Percentiles rank a stretch among this genome's conserved stretches.
These are phyloP conservation scores for Thalassaphorura encarpata DNA, from an alignment of 1,140 invertebrate species.

Conservation along the genomic window DNA sequence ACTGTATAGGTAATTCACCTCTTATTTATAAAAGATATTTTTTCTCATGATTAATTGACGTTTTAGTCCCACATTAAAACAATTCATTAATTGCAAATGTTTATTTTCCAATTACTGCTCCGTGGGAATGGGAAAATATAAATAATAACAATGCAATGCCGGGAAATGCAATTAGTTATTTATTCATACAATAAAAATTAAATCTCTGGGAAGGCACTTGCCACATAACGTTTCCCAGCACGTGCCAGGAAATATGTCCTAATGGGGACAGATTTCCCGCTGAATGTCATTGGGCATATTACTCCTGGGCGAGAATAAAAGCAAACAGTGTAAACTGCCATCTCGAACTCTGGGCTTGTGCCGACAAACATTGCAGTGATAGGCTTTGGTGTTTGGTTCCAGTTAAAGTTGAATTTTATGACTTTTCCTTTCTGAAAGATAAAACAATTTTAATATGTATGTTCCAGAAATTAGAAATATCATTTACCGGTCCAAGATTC, in stretches of 20 bases:
- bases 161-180: too few species aligned
- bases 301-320: constrained; percentile 58
- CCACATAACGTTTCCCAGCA: neutral
- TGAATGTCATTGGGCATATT: constrained; percentile 60
- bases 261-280: constrained; percentile 41
- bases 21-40: too few species aligned
- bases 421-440: constrained; percentile 61
- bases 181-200: neutral
- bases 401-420: constrained; percentile 64
- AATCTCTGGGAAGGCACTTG: neutral
- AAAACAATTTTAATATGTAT: constrained; percentile 27
- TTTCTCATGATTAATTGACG: too few species aligned
- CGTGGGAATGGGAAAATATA: too few species aligned
- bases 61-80: too few species aligned
- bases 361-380: constrained; percentile 74
- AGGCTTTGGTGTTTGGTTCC: constrained; percentile 62
- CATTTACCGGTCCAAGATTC: constrained; percentile 55
- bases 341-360: constrained; percentile 84
- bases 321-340: constrained; percentile 79
- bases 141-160: too few species aligned
- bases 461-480: constrained; percentile 9
- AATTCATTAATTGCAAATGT: too few species aligned
- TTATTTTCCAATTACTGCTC: too few species aligned
- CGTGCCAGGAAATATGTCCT: constrained; percentile 10
- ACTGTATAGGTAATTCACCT: too few species aligned